Evolutionary conservation across 2,113 vertebrate species (phyloP).

Genomic region (Sapayoa aenigma): DNA sequence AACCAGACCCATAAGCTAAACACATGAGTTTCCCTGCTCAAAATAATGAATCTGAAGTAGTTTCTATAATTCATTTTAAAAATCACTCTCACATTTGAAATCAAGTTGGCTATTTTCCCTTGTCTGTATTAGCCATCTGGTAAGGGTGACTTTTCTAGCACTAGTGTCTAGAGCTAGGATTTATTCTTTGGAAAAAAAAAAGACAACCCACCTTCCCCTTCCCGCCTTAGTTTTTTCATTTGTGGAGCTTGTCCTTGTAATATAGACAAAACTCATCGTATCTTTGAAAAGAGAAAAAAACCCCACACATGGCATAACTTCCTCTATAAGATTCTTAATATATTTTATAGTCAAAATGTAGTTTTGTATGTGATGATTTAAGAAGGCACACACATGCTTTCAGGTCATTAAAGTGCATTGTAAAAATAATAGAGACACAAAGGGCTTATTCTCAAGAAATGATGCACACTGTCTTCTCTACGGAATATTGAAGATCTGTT

Average conservation of each 20-base stretch:
- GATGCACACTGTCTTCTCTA: constrained; percentile 2
- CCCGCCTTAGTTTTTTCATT: constrained; percentile 25
- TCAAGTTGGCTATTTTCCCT: constrained; percentile 72
- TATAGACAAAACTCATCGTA: constrained; percentile 29
- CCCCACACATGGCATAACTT: constrained; percentile 48
- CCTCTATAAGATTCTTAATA: constrained; percentile 61
- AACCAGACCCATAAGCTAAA: constrained; percentile 76
- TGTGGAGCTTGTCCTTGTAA: constrained; percentile 48
- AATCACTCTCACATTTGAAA: constrained; percentile 76
- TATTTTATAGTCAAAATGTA: constrained; percentile 68
- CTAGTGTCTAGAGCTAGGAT: constrained; percentile 34
- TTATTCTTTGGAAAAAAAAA: background rate
- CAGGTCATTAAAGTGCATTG: constrained; percentile 52
- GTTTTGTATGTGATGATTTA: constrained; percentile 48
- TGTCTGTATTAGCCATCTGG: constrained; percentile 70
- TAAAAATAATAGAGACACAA: constrained; percentile 66
- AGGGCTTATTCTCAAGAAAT: constrained; percentile 47
- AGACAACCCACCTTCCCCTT: background rate
- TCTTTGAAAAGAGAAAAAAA: constrained; percentile 47
- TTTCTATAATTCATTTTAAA: constrained; percentile 77
- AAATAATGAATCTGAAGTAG: constrained; percentile 75
- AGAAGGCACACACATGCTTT: constrained; percentile 53
- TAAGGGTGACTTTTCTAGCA: constrained; percentile 55
- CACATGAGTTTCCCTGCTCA: constrained; percentile 70
- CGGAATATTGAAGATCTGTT: constrained; percentile 51